These are phyloP conservation scores for Helicoverpa assulta DNA, from an alignment of 2,888 invertebrate genomes.

Conservation along the genomic window DNA sequence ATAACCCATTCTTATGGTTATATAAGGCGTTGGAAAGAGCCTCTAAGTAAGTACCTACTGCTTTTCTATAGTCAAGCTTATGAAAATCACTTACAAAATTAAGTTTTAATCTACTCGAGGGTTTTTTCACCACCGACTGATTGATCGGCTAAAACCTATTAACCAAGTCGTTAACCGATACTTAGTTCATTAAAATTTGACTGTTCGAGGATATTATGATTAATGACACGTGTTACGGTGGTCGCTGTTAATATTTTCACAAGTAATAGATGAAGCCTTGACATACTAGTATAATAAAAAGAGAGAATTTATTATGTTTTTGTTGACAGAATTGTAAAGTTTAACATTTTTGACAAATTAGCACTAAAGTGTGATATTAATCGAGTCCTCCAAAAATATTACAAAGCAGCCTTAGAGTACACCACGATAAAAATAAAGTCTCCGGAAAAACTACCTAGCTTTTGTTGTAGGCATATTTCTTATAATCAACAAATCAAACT, in stretches of 20 bases:
- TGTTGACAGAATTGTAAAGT: not conserved
- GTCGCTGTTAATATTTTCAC: constrained; percentile 29
- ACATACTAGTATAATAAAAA: constrained; percentile 28
- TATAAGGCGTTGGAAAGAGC: not conserved
- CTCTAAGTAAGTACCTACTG: too few relatives aligned
- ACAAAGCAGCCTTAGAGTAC: too few relatives aligned
- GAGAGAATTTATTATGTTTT: not conserved
- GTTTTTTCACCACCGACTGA: not conserved
- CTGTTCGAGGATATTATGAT: constrained; percentile 24
- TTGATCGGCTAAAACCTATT: constrained; percentile 21
- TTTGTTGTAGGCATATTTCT: too few relatives aligned
- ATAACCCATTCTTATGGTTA: not conserved
- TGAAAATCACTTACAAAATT: not conserved
- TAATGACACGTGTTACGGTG: constrained; percentile 27
- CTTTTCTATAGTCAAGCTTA: too few relatives aligned
- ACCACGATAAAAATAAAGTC: too few relatives aligned
- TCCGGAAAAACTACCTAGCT: too few relatives aligned
- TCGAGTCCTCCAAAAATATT: too few relatives aligned
- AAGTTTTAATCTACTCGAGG: too few relatives aligned
- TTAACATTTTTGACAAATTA: constrained; percentile 10
- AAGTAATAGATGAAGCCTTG: constrained; percentile 45
- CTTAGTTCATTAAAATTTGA: constrained; percentile 31
- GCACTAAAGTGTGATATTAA: constrained; percentile 10
- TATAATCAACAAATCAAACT: not conserved
- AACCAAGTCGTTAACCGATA: constrained; percentile 7